Evolutionary conservation across 2,797 vertebrate species (phyloP), one percentile per base, ranked within the genome.

Genomic region (Smutsia gigantea): DNA sequence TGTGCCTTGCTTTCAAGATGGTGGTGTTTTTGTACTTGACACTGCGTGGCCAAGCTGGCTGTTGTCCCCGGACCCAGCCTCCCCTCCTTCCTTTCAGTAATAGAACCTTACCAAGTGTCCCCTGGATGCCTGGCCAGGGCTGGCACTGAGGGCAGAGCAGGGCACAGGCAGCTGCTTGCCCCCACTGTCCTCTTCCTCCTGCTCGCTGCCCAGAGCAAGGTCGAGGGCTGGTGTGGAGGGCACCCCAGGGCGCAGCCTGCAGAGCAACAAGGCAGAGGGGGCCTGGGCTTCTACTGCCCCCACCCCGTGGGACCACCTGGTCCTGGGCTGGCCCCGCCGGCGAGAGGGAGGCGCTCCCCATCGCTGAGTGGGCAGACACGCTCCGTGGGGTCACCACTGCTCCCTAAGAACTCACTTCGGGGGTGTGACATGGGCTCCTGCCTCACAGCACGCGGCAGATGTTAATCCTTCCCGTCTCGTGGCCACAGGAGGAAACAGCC

Each of bases 181-280:
- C 34, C 12, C 3, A 42, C 7, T n/a, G 21, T 7, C 25, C 29
- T 18, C 21, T 61, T 17, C 25, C 14, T 37, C 12, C 15, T 25
- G 8, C 57, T 17, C 25, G 10, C 57, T 15, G 0, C 68, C 68
- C 14, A 0, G 37, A 57, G 37, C 10, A 29, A 29, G 53, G 37
- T 7, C 13, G 0, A 59, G 84, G 31, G 68, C 37, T 37, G 9
- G 57, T 37, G 49, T 4, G 25, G 34, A 18, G 0, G 1, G 49
- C 14, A 4, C 1, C 4, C 69, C 18, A 1, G 27, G 10, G 14
- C 17, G 1, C 37, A 27, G 51, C 27, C 10, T 0, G 8, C 18
- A 31, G 34, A 17, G 49, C 57, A 17, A 3, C 0, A 13, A 19
- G 57, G 15, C 11, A 29, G 21, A 13, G 0, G n/a, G 51, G 10